Evolutionary conservation across 2,113 vertebrate genomes (phyloP), one percentile per base, ranked within the genome.

Genomic region (Pedionomus torquatus): DNA sequence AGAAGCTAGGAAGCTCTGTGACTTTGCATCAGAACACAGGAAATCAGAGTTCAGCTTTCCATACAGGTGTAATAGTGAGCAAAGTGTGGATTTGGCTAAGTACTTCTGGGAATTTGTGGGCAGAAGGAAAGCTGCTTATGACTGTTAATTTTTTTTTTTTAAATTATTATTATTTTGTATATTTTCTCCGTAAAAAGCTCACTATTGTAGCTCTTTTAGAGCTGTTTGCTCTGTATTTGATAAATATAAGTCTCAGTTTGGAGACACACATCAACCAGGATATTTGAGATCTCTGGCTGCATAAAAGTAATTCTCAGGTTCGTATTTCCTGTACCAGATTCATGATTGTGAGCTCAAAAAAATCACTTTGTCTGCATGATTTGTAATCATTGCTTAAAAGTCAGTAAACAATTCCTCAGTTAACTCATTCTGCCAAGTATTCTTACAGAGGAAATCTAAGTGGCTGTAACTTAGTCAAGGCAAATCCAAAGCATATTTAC

Each of bases 351-450:
- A 92, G 31, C 31, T 90, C 13, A 48, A 75, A 91, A 91, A 86
- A 83, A 70, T 28, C 10, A 52, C 14, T 79, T 75, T 68, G 46
- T 52, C n/a, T 28, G 35, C 35, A 71, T 89, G 44, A 75, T 93
- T 95, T 96, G 51, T 72, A 79, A 78, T 83, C 48, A 37, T 24
- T 79, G 44, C 19, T 90, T 91, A 65, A 75, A 92, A 94, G 41
- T 68, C 61, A 70, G 39, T 76, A 90, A 92, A 79, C 55, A 79
- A 71, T 64, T 81, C 64, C 5, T 6, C 51, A 64, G 24, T 68
- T 75, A 93, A 82, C 46, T 74, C 39, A 13, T 87, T 87, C 69
- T 72, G 48, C 15, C 80, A 89, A 60, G 68, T 60, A 72, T 5
- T 58, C 74, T 87, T 72, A 68, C 9, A 69, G 51, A 52, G 35